These are phyloP conservation scores for Magallana gigas DNA, from an alignment of 1,140 invertebrate species.

Conservation along the genomic window DNA sequence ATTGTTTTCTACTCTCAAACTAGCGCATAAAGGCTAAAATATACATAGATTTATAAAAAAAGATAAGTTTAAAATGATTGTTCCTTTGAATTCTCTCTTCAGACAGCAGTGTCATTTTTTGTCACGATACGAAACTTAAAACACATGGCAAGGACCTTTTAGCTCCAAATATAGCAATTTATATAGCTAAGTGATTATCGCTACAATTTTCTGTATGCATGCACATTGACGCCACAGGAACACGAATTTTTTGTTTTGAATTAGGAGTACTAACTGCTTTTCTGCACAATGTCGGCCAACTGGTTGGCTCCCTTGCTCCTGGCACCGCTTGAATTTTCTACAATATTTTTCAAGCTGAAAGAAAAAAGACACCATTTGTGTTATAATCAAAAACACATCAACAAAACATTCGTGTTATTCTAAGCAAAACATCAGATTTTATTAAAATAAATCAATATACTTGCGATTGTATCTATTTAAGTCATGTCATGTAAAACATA, in stretches of 20 bases:
- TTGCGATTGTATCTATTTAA: no score
- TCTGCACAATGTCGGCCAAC: constrained; percentile 46
- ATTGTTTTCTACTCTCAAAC: not conserved
- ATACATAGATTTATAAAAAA: constrained; percentile 26
- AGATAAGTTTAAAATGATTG: not conserved
- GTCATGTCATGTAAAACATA: no score
- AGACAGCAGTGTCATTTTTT: constrained; percentile 35
- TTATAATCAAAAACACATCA: not conserved
- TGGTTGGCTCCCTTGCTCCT: constrained; percentile 44
- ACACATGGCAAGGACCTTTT: constrained; percentile 44
- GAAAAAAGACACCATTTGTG: not conserved
- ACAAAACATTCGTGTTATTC: no score
- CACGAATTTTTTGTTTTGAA: constrained; percentile 42
- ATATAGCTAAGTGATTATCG: constrained; percentile 37
- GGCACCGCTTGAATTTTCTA: constrained; percentile 48
- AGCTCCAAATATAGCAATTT: constrained; percentile 36
- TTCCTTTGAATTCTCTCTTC: constrained; percentile 18
- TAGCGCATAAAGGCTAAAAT: constrained; percentile 21
- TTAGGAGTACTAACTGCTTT: constrained; percentile 35
- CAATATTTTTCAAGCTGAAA: constrained; percentile 36
- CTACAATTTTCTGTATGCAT: constrained; percentile 58
- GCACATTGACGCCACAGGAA: constrained; percentile 49
- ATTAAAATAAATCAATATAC: no score
- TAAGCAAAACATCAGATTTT: no score
- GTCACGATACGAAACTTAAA: constrained; percentile 22